Evolutionary conservation across 1,140 invertebrate species (phyloP).

Genomic region (Theocolax elegans): DNA sequence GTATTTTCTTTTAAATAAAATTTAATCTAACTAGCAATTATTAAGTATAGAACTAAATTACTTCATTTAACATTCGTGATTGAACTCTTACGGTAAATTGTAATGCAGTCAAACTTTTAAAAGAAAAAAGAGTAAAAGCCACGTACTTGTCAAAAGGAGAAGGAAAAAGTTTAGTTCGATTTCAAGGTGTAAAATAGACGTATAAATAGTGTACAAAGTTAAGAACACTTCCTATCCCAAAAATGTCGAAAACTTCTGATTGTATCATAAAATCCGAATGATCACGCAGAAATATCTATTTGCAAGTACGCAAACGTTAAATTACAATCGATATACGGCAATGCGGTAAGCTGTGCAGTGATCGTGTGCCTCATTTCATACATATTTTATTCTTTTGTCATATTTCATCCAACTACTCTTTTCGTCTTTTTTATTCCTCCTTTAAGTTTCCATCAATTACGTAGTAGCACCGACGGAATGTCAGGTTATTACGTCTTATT

Average conservation of each 20-base stretch:
- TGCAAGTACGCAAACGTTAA: constrained; percentile 39
- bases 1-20: no score
- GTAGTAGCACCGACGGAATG: not conserved
- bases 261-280: not conserved
- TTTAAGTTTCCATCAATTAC: constrained; percentile 12
- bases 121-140: no score
- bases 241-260: not conserved
- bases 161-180: no score
- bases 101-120: no score
- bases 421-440: not conserved
- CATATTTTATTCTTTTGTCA: not conserved
- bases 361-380: constrained; percentile 1
- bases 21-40: no score
- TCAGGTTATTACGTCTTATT: not conserved
- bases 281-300: constrained; percentile 12
- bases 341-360: constrained; percentile 40
- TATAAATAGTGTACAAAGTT: no score
- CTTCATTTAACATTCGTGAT: no score
- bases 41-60: no score
- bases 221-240: no score
- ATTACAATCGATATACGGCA: constrained; percentile 50
- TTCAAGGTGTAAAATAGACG: no score
- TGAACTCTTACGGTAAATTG: no score
- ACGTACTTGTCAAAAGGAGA: no score
- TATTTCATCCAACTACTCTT: not conserved